Conservation (phyloP, 2,113 vertebrate genomes). For the Gulo gulo region DNA sequence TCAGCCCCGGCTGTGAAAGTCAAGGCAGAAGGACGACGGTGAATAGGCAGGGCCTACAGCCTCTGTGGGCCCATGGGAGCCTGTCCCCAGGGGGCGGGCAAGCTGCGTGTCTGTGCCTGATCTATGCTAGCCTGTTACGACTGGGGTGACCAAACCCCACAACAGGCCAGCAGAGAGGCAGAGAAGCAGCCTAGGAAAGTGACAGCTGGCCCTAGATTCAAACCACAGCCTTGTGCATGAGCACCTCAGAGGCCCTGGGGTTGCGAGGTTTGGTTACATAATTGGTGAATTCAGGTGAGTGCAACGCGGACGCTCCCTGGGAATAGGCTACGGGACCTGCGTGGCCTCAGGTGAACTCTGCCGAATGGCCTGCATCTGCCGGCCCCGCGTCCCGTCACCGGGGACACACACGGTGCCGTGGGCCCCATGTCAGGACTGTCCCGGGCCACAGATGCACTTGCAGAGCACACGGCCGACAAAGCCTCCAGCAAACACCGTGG, state of each 20-base stretch:
- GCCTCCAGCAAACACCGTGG: not conserved
- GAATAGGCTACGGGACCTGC: not conserved
- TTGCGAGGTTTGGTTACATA: not conserved
- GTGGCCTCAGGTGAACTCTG: not conserved
- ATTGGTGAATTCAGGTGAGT: not conserved
- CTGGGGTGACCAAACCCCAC: not conserved
- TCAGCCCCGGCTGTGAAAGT: not conserved
- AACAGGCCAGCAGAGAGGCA: not conserved
- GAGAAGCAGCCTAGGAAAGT: not conserved
- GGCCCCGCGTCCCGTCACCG: accelerated
- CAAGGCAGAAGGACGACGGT: not conserved
- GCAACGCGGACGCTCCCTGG: not conserved
- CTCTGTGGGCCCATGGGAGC: not conserved
- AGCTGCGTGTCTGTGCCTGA: accelerated
- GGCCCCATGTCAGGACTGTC: accelerated
- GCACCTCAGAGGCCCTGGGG: not conserved
- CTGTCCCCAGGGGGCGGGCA: not conserved
- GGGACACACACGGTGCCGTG: accelerated
- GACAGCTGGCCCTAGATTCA: no score
- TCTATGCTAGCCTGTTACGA: accelerated
- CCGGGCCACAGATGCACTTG: accelerated
- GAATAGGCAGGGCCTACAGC: not conserved
- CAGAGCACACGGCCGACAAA: not conserved
- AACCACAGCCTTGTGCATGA: accelerated
- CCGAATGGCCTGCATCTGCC: not conserved